Percentiles rank a stretch among this genome's conserved stretches.
Conservation (phyloP, 1,140 invertebrate species). For the Theocolax elegans region DNA sequence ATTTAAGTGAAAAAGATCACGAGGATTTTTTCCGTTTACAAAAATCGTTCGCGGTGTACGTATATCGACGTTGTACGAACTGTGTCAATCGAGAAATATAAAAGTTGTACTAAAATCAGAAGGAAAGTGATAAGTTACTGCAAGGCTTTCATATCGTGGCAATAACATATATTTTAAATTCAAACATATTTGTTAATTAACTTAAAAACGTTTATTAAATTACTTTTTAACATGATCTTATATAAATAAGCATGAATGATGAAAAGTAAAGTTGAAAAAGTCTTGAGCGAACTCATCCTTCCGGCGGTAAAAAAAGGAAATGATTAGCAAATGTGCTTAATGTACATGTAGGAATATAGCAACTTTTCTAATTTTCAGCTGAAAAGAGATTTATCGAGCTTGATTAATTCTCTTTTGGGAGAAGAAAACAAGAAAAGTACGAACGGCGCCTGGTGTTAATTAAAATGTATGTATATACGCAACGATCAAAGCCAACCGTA, state of each 20-base stretch:
- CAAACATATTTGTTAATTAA: no score
- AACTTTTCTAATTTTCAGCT: constrained; percentile 24
- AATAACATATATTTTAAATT: no score
- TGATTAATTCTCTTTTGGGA: neutral
- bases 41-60: neutral
- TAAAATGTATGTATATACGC: no score
- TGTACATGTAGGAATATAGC: no score
- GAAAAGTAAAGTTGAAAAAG: no score
- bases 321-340: neutral
- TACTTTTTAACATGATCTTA: no score
- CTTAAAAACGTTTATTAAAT: no score
- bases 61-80: neutral
- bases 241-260: no score
- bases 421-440: constrained; percentile 4
- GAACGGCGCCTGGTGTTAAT: constrained; percentile 2
- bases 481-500: neutral
- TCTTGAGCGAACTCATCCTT: no score
- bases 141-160: no score
- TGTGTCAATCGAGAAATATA: neutral
- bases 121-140: neutral
- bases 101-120: neutral
- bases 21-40: neutral
- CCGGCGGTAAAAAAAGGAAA: neutral
- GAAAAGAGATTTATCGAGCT: constrained; percentile 16
- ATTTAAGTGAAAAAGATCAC: neutral